phyloP scores from a whole-genome alignment of 2,797 vertebrate genomes.

The Mormyrus proboscirostris region DNA sequence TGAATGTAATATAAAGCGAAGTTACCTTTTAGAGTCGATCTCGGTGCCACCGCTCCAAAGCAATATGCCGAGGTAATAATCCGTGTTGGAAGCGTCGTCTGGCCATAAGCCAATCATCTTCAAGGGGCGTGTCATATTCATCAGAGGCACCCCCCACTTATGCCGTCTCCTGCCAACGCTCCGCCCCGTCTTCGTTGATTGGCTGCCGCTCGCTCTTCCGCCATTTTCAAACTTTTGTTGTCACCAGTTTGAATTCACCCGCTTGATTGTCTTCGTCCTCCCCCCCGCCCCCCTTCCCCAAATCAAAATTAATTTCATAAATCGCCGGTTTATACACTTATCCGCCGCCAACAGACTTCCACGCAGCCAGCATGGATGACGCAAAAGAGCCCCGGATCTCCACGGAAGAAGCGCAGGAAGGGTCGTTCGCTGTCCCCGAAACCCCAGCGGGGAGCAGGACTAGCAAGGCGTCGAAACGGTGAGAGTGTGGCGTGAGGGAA shows the following conservation, averaged over 20 bases:
- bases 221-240: slow-evolving; percentile 55
- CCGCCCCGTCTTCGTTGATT: slow-evolving; percentile 42
- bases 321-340: background rate
- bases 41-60: background rate
- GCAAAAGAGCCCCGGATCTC: background rate
- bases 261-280: background rate
- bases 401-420: background rate
- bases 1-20: background rate
- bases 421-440: background rate
- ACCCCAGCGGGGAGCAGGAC: background rate
- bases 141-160: background rate
- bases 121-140: background rate
- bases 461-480: background rate
- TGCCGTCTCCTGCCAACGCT: slow-evolving; percentile 25
- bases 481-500: background rate
- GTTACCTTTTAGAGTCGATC: background rate
- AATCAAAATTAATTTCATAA: slow-evolving; percentile 20
- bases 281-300: background rate
- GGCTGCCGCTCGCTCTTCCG: slow-evolving; percentile 48
- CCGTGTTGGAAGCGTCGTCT: background rate
- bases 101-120: background rate
- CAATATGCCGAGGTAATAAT: background rate
- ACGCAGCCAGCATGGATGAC: background rate
- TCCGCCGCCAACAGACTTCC: background rate
- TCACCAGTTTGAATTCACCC: slow-evolving; percentile 5